These are phyloP conservation scores for Monopis laevigella DNA, from an alignment of 2,888 invertebrate species.

Conservation along the genomic window DNA sequence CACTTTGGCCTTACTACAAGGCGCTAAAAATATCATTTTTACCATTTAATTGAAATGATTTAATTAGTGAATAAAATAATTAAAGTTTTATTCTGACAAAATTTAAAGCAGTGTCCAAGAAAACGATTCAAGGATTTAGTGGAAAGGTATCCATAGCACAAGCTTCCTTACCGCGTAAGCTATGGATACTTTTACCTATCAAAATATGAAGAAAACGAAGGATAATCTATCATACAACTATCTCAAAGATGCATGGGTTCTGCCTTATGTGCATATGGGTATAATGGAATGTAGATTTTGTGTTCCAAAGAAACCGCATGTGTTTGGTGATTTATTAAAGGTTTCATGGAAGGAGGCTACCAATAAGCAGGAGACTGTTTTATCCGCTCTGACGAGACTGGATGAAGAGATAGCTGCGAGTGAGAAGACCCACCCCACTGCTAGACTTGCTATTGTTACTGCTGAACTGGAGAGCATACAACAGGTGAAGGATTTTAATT, in stretches of 20 bases:
- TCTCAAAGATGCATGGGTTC: not conserved
- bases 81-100: no score
- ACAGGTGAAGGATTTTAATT: conserved; percentile 28
- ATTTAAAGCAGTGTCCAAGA: no score
- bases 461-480: conserved; percentile 46
- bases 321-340: conserved; percentile 14
- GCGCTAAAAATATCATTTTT: no score
- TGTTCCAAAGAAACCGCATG: conserved; percentile 4
- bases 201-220: not conserved
- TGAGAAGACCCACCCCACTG: conserved; percentile 39
- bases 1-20: no score
- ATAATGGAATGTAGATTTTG: conserved; percentile 1
- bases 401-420: conserved; percentile 42
- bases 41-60: no score
- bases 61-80: no score
- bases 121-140: no score
- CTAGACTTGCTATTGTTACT: conserved; percentile 43
- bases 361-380: conserved; percentile 39
- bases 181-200: no score
- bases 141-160: no score
- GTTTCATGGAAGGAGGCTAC: conserved; percentile 25
- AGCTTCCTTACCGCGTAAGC: no score
- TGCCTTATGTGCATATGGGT: conserved; percentile 4
- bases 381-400: conserved; percentile 40
- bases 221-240: not conserved